Evolutionary conservation across 2,113 vertebrate species (phyloP), one percentile per base, ranked within the genome.

Genomic region (Dolichallabes microphthalmus): DNA sequence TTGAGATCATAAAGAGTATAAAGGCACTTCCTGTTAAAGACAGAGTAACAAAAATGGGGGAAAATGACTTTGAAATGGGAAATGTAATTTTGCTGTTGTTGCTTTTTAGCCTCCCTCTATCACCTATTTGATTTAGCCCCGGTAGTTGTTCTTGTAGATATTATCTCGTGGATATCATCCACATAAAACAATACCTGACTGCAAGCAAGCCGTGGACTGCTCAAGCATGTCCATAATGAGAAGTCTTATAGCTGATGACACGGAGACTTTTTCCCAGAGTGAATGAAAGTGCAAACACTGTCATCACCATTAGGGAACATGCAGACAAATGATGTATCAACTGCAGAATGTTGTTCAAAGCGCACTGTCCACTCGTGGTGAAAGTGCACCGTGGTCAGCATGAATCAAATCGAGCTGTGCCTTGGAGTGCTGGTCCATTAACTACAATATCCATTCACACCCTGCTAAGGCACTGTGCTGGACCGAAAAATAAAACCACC

Each of bases 81-180:
- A 91, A 90, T 87, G 79, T 85, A 77, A 74, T 73, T 75, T 74
- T 71, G 52, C 55, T 52, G 35, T 69, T 87, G 50, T 80, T 91
- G 90, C 89, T 90, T 81, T 84, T 78, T 61, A 68, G 80, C 86
- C 89, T 85, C 78, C 86, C 89, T 73, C 71, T 86, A 84, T 87
- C 90, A 85, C 90, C 88, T 91, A 92, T 93, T 93, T 94, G 90
- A 94, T 94, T 92, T 93, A 86, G 88, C 89, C 89, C 89, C 91
- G 81, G 87, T 91, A 90, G 92, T 92, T 91, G 89, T 93, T 90
- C 90, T 91, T 88, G 93, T 91, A 88, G 90, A 93, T 94, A 90
- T 94, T 92, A 88, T 92, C 92, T 91, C 86, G 92, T 92, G 87
- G 90, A 93, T 94, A 90, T 94, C 92, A 88, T 91, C 91, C 91